phyloP scores from a whole-genome alignment of 2,113 vertebrate genomes.

The Prionailurus viverrinus region DNA sequence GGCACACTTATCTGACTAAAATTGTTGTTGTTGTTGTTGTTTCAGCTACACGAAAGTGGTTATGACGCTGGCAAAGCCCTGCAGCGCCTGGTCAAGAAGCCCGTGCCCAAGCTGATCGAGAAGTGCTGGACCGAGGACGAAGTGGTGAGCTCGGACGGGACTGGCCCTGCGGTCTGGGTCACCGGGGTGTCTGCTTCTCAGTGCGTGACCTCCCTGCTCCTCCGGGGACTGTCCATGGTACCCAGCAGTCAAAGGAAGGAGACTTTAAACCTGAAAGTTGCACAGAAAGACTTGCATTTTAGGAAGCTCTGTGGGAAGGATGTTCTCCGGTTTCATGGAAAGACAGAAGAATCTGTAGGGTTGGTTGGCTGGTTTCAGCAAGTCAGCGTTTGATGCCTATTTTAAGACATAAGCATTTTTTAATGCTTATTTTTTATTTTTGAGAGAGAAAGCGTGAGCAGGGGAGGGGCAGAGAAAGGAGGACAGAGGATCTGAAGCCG shows the following conservation, averaged over 20 bases:
- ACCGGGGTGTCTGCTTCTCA: neutral
- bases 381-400: neutral
- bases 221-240: accelerated
- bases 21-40: slow-evolving; percentile 75
- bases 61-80: slow-evolving; percentile 99
- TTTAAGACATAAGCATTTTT: neutral
- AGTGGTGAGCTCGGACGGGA: slow-evolving; percentile 92
- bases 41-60: slow-evolving; percentile 97
- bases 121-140: slow-evolving; percentile 99
- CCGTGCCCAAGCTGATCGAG: slow-evolving; percentile 98
- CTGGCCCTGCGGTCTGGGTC: neutral
- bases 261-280: neutral
- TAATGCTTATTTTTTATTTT: too few species aligned
- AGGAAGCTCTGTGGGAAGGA: neutral
- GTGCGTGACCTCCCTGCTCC: neutral
- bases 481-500: too few species aligned
- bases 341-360: neutral
- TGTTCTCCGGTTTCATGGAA: neutral
- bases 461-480: too few species aligned
- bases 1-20: slow-evolving; percentile 53
- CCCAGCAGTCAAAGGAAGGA: neutral
- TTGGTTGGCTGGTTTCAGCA: neutral
- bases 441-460: too few species aligned
- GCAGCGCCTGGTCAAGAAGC: slow-evolving; percentile 98
- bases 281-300: neutral